Percentiles rank a stretch among this genome's conserved stretches.
phyloP scores from a whole-genome alignment of 2,113 vertebrate genomes.

The Oenanthe melanoleuca region DNA sequence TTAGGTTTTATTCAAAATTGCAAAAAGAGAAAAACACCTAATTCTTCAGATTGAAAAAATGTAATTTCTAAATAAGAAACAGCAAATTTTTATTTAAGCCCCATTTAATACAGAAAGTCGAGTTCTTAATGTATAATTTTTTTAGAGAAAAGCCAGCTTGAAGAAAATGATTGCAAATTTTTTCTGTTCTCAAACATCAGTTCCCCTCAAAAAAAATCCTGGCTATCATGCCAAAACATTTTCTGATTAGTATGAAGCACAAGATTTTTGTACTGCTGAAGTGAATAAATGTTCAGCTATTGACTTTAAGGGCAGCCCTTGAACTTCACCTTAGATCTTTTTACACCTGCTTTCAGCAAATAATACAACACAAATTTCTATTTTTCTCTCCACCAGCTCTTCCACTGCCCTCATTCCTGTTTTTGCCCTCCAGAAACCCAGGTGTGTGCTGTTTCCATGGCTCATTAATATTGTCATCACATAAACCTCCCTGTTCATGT shows the following conservation, averaged over 20 bases:
- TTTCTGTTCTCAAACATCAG: not conserved
- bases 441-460: not conserved
- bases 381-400: not conserved
- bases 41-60: not conserved
- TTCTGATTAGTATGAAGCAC: not conserved
- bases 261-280: not conserved
- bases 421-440: not conserved
- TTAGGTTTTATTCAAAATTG: not conserved
- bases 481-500: not conserved
- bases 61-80: not conserved
- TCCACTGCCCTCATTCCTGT: not conserved
- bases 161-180: not conserved
- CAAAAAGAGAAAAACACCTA: rapidly evolving
- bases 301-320: not conserved
- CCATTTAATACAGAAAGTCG: not conserved
- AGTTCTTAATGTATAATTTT: not conserved
- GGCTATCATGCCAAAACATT: not conserved
- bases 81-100: not conserved
- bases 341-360: not conserved
- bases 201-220: not conserved
- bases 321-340: not conserved
- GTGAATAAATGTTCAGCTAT: not conserved
- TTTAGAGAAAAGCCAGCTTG: not conserved
- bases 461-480: not conserved
- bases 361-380: not conserved